A percentile compares a stretch with the other conserved stretches of the same genome.
Conservation (phyloP, 2,797 vertebrate species). For the Anguilla pacifica region DNA sequence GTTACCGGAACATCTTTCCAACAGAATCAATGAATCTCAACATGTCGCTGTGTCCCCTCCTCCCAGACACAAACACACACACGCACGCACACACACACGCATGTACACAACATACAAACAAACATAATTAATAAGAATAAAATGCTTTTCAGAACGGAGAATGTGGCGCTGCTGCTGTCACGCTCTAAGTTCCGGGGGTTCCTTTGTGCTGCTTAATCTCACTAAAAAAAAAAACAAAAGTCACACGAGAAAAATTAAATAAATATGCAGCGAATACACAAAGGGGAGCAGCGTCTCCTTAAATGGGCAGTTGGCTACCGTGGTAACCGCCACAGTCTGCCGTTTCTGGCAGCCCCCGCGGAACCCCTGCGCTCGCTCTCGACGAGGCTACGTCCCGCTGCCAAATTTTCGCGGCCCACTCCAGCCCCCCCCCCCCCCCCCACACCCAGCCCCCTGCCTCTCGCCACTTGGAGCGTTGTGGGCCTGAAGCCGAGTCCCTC, state of each 20-base stretch:
- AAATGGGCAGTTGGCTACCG: conserved; percentile 7
- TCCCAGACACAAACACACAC: too few relatives aligned
- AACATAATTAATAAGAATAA: too few relatives aligned
- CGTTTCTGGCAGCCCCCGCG: not conserved
- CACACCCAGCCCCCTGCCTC: not conserved
- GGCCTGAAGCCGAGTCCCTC: not conserved
- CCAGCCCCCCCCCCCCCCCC: not conserved
- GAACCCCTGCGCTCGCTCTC: not conserved
- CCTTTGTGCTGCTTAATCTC: not conserved
- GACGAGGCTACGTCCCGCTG: not conserved
- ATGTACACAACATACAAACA: not conserved
- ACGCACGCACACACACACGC: not conserved
- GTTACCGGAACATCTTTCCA: not conserved
- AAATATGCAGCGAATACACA: not conserved
- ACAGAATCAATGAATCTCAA: not conserved
- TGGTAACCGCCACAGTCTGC: not conserved
- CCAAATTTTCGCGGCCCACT: not conserved
- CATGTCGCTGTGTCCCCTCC: too few relatives aligned
- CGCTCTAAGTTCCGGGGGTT: not conserved
- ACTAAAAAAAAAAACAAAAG: not conserved
- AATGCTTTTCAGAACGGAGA: not conserved
- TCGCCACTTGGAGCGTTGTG: not conserved
- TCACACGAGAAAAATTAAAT: not conserved
- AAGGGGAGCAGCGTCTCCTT: conserved; percentile 18
- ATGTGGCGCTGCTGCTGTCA: not conserved